A percentile compares a stretch with the other conserved stretches of the same genome.
phyloP scores from a whole-genome alignment of 1,140 invertebrate genomes.

The Platorchestia sp. region DNA sequence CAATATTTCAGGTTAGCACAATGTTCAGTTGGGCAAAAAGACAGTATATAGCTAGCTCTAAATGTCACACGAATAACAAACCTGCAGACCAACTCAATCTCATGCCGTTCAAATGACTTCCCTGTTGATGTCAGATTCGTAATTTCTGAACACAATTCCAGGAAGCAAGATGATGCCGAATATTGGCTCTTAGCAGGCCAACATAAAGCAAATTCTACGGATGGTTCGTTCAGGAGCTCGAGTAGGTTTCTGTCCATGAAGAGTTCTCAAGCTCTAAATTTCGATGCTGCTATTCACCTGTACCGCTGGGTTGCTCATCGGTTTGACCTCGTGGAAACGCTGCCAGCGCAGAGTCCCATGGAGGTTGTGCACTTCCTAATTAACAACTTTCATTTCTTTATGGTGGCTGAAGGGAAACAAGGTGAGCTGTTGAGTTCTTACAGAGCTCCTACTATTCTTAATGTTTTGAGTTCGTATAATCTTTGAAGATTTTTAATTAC shows the following conservation, averaged over 20 bases:
- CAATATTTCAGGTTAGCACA: too few relatives aligned
- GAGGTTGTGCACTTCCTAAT: neutral
- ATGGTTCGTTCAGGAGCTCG: neutral
- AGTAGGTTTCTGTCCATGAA: neutral
- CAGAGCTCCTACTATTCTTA: too few relatives aligned
- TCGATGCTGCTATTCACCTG: neutral
- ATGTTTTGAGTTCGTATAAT: too few relatives aligned
- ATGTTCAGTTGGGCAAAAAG: too few relatives aligned
- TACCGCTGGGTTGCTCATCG: neutral
- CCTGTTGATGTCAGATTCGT: too few relatives aligned
- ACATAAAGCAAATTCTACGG: neutral
- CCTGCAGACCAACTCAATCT: too few relatives aligned
- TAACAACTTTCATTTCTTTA: conserved; percentile 27
- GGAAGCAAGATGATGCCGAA: neutral
- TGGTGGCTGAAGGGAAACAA: conserved; percentile 12
- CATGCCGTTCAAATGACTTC: too few relatives aligned
- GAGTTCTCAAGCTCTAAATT: neutral
- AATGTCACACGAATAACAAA: too few relatives aligned
- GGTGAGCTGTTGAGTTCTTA: neutral
- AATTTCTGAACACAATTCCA: neutral
- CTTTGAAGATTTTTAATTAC: too few relatives aligned
- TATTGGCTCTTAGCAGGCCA: neutral
- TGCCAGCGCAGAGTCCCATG: neutral
- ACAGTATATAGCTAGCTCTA: neutral
- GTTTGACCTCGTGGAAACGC: conserved; percentile 6